These are phyloP conservation scores for Acyrthosiphon pisum DNA, from an alignment of 1,140 invertebrate genomes.

Conservation along the genomic window DNA sequence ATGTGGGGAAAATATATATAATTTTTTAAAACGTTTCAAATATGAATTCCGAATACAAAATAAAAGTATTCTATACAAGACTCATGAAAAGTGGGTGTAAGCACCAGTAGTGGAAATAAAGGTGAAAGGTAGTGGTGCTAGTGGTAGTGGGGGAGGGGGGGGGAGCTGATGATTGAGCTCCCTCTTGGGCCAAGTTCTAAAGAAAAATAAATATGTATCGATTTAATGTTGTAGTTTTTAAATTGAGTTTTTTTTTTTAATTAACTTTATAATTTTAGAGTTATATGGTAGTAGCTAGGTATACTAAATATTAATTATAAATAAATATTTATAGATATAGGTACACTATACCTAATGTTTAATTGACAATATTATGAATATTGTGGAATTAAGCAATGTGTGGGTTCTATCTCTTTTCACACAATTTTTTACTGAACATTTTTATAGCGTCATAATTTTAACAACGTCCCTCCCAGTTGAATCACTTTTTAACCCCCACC, in stretches of 20 bases:
- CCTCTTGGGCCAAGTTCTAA: background rate
- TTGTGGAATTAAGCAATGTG: background rate
- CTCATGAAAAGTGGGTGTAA: too few relatives aligned
- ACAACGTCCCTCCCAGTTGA: background rate
- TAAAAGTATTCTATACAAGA: too few relatives aligned
- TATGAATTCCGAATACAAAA: too few relatives aligned
- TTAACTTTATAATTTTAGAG: background rate
- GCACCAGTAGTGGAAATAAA: too few relatives aligned
- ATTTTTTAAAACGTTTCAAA: too few relatives aligned
- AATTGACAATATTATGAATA: background rate
- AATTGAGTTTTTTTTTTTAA: background rate
- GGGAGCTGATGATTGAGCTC: too few relatives aligned
- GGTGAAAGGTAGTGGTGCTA: too few relatives aligned
- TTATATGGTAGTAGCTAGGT: background rate
- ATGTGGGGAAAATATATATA: too few relatives aligned
- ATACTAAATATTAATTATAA: too few relatives aligned
- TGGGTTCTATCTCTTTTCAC: rapidly evolving
- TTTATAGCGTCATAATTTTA: background rate
- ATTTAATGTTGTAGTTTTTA: background rate
- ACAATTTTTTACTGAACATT: background rate
- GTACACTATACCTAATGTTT: background rate
- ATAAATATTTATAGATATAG: too few relatives aligned
- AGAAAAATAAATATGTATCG: background rate
- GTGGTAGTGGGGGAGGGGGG: too few relatives aligned
- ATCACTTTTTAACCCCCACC: background rate